Base-by-base conservation (phyloP, 2,888 invertebrate species). In the Cetonia aurata region DNA sequence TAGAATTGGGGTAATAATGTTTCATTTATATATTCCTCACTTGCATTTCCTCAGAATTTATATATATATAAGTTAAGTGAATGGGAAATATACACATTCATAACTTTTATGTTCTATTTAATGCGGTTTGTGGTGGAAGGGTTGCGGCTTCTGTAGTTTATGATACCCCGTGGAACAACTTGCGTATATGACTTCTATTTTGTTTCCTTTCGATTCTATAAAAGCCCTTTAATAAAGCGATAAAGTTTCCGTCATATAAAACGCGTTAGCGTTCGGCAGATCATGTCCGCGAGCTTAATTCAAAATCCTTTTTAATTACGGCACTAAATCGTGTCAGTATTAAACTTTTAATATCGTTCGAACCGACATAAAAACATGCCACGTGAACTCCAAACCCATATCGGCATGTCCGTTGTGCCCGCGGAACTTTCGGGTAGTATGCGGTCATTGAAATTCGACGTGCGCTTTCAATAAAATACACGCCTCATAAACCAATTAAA, bases 391-490 rank as follows among this genome's bases (percentile, higher is more conserved):
- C 46, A 48, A 42, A 15, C 62, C n/a, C 15, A n/a, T 33, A 33
- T 33, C 48, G 62, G 10, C 25, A 25, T 25, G 41, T 25, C 17
- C 56, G 17, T 10, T 8, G 17, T 56, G 37, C 37, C 55, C 41
- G n/a, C 50, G 31, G 25, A 48, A 62, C 62, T 62, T 50, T 48
- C 31, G 13, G 48, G 9, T 15, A 48, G 25, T 1, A 25, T 25
- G 25, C 0, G 48, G 46, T 12, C 48, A 48, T 62, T 62, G 48
- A 48, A 62, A 62, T 62, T 62, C 62, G 37, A 48, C 62, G 48
- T 62, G 62, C 62, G 25, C 46, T 33, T 62, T 48, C 62, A 62
- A 62, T 62, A 62, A 62, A 48, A 62, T 62, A 62, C 62, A 62
- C 48, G 62, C 48, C 19, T 62, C 50, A 62, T 62, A 62, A 48